A percentile compares a stretch with the other conserved stretches of the same genome.
Conservation (phyloP, 2,888 invertebrate genomes). For the Phalera bucephala region DNA sequence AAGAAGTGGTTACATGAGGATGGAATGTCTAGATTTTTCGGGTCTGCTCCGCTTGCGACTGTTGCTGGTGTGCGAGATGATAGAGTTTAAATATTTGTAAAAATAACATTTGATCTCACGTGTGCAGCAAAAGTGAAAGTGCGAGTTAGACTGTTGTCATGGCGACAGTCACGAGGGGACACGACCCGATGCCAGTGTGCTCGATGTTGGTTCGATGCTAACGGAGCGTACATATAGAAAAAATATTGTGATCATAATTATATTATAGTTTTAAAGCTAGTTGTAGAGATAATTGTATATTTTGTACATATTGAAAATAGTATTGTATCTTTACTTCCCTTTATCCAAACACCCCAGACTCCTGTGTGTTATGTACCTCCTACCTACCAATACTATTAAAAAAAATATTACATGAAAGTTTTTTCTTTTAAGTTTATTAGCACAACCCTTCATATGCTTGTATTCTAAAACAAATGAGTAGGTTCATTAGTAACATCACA, state of each 20-base stretch:
- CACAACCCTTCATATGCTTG: too few relatives aligned
- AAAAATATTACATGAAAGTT: constrained; percentile 76
- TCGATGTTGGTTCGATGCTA: constrained; percentile 54
- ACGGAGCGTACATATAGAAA: constrained; percentile 73
- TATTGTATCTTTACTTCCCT: constrained; percentile 83
- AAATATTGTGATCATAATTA: constrained; percentile 83
- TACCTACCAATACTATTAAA: constrained; percentile 85
- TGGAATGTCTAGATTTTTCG: constrained; percentile 36
- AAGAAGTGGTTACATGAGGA: constrained; percentile 36
- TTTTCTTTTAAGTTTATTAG: too few relatives aligned
- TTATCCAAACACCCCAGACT: constrained; percentile 81
- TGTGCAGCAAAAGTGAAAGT: constrained; percentile 79
- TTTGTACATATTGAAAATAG: constrained; percentile 84
- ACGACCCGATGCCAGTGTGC: constrained; percentile 40
- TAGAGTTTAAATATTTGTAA: constrained; percentile 76
- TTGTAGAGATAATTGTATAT: constrained; percentile 79
- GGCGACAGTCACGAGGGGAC: constrained; percentile 57
- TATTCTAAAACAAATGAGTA: too few relatives aligned
- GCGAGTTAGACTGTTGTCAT: constrained; percentile 63
- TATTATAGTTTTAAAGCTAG: constrained; percentile 78
- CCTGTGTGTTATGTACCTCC: constrained; percentile 84
- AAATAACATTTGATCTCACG: constrained; percentile 83
- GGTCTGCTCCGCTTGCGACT: constrained; percentile 50
- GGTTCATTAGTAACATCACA: too few relatives aligned
- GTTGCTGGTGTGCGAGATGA: constrained; percentile 73